Conservation (phyloP, 2,888 invertebrate genomes). For the Volucella inanis region DNA sequence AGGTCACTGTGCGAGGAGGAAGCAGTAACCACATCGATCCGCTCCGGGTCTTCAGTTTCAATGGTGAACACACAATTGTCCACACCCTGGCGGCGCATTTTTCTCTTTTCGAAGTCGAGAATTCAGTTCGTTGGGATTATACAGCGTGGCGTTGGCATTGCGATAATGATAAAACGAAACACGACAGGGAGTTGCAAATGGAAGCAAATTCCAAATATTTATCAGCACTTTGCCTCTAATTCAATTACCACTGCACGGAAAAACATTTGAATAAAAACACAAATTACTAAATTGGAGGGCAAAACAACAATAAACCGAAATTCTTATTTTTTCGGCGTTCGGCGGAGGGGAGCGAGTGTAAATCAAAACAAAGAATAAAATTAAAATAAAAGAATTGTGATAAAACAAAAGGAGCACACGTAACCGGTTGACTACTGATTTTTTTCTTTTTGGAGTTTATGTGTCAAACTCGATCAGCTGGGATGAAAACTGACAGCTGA, state of each 20-base stretch:
- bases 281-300: neutral
- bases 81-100: slow-evolving; percentile 70
- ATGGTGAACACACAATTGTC: slow-evolving; percentile 75
- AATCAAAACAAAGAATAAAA: slow-evolving; percentile 57
- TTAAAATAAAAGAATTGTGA: slow-evolving; percentile 41
- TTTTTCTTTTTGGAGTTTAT: neutral
- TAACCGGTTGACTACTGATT: slow-evolving; percentile 45
- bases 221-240: slow-evolving; percentile 39
- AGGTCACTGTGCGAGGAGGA: slow-evolving; percentile 77
- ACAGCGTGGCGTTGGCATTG: slow-evolving; percentile 26
- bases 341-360: neutral
- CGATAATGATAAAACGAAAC: neutral
- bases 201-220: slow-evolving; percentile 14
- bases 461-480: slow-evolving; percentile 57
- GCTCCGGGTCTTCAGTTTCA: slow-evolving; percentile 74
- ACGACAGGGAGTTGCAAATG: slow-evolving; percentile 32
- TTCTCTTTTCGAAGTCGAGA: slow-evolving; percentile 19
- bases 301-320: neutral
- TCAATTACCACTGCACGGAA: slow-evolving; percentile 41
- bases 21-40: slow-evolving; percentile 76
- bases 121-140: slow-evolving; percentile 15
- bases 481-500: slow-evolving; percentile 20
- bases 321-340: neutral
- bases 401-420: slow-evolving; percentile 61
- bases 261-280: slow-evolving; percentile 33